Base-by-base conservation (phyloP, 2,888 invertebrate genomes). In the Cosmopolites sordidus region DNA sequence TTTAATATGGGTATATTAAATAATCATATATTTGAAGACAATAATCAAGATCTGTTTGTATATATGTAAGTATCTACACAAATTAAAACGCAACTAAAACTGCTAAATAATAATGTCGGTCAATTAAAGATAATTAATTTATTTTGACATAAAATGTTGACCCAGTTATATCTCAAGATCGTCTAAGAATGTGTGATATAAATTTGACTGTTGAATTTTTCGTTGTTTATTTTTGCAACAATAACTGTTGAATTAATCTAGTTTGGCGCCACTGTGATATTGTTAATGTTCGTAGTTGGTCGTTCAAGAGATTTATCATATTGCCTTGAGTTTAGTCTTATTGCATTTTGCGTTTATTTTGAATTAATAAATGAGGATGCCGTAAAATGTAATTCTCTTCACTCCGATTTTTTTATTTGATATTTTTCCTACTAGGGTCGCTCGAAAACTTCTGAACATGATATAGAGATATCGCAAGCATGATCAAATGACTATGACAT, bases 101-200 rank as follows among this genome's bases (percentile, higher is more conserved):
- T 12, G 40, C 41, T 29, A 38, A 44, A 53, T 39, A 38, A 29
- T 45, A 54, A 54, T 49, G 49, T 44, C 41, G 43, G 44, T 54
- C 54, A 54, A 54, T 54, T 54, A 49, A 41, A 48, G 29, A 37
- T 54, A 54, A 54, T 49, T 54, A 54, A 54, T 54, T 54, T 54
- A 54, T 54, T 54, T 44, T 54, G 45, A 54, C 49, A 54, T 49
- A 40, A 49, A 48, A 49, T 17, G 37, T 44, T 54, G 54, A 54
- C 54, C 54, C 45, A 49, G 22, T 49, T 49, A 37, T 8, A 40
- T 45, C 43, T 30, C 37, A 37, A 38, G 43, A 49, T 49, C 38
- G 40, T 48, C 47, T 17, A 41, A 16, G 33, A 33, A 33, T 33
- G n/a, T 12, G 4, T 11, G 33, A 33, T 33, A 33, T 33, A 53